Percentiles rank a stretch among this genome's conserved stretches.
These are phyloP conservation scores for Bombylius major DNA, from an alignment of 2,888 invertebrate species.

Conservation along the genomic window DNA sequence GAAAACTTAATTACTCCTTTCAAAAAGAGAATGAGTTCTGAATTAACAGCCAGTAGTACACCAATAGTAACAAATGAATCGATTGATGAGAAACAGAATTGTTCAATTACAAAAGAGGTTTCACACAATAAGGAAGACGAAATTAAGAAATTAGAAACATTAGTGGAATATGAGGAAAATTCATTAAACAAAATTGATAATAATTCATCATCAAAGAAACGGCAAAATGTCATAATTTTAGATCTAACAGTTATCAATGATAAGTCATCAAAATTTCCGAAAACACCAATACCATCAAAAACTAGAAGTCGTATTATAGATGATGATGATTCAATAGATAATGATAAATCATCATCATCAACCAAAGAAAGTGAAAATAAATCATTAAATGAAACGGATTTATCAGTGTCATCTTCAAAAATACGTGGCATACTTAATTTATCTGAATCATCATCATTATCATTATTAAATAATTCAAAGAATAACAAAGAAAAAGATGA, in stretches of 20 bases:
- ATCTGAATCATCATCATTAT: not conserved
- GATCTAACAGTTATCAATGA: conserved; percentile 9
- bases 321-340: conserved; percentile 1
- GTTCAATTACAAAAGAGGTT: not conserved
- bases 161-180: not conserved
- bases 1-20: not conserved
- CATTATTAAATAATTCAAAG: not conserved
- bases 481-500: not conserved
- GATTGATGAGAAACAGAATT: too few species aligned
- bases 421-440: not conserved
- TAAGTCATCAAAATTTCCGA: conserved; percentile 20
- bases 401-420: not conserved
- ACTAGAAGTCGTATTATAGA: conserved; percentile 15
- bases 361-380: not conserved
- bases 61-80: not conserved
- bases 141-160: not conserved
- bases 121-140: not conserved
- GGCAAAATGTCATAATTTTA: conserved; percentile 20
- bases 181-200: not conserved
- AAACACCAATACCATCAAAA: conserved; percentile 21
- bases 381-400: not conserved
- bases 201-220: not conserved
- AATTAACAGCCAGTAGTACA: not conserved
- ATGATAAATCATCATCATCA: conserved; percentile 3
- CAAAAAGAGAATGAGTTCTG: not conserved